phyloP scores from a whole-genome alignment of 2,797 vertebrate species.

The Tauraco hartlaubi region DNA sequence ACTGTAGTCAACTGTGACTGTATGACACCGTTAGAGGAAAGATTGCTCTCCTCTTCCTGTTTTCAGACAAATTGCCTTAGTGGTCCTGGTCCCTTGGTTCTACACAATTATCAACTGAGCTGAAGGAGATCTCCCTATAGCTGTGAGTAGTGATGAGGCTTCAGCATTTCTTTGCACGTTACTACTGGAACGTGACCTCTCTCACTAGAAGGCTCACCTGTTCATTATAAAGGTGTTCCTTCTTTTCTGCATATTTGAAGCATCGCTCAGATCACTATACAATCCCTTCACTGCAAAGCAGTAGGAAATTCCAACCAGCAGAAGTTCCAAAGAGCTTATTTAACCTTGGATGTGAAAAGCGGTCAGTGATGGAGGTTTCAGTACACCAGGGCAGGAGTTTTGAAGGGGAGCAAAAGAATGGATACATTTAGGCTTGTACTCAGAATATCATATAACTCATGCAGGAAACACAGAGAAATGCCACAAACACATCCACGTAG shows the following conservation, averaged over 20 bases:
- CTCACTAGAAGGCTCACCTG: neutral
- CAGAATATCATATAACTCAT: neutral
- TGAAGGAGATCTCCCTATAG: neutral
- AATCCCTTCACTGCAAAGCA: neutral
- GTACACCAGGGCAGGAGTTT: neutral
- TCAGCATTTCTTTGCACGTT: conserved; percentile 16
- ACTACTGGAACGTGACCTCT: neutral
- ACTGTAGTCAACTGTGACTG: neutral
- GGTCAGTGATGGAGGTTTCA: neutral
- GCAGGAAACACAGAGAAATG: neutral
- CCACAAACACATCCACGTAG: neutral
- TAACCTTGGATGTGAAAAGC: neutral
- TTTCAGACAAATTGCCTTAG: neutral
- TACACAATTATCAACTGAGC: neutral
- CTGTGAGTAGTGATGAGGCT: conserved; percentile 30
- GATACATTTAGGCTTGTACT: neutral
- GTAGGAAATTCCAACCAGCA: neutral
- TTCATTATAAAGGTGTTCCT: conserved; percentile 13
- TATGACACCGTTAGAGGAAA: neutral
- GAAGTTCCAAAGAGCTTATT: neutral
- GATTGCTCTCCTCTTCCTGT: neutral
- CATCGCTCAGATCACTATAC: neutral
- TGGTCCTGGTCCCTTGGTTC: neutral
- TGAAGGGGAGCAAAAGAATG: neutral
- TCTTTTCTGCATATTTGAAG: neutral